Conservation (phyloP, 2,113 vertebrate species). For the Chrysochloris asiatica region DNA sequence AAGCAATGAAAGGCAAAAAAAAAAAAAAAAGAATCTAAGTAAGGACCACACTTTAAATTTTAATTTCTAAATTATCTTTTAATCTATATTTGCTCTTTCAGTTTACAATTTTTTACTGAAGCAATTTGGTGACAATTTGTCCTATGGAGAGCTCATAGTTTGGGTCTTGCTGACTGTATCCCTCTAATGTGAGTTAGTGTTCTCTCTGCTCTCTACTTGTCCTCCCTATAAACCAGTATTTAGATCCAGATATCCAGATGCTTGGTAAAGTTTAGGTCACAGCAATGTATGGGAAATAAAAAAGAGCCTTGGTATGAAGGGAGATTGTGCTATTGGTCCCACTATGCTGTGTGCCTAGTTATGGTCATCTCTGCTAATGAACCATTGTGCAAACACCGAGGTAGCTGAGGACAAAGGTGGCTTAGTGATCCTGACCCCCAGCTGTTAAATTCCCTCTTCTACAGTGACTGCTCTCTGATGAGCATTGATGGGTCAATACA, state of each 20-base stretch:
- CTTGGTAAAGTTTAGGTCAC: not conserved
- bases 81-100: not conserved
- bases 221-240: not conserved
- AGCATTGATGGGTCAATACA: not conserved
- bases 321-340: not conserved
- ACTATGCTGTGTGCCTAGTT: too few species aligned
- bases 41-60: not conserved
- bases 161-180: not conserved
- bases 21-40: too few species aligned
- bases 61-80: conserved; percentile 5
- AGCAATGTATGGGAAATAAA: not conserved
- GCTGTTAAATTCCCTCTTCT: not conserved
- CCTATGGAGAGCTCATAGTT: not conserved
- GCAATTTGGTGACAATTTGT: not conserved
- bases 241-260: not conserved
- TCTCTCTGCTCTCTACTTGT: not conserved
- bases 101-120: not conserved
- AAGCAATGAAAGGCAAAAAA: too few species aligned
- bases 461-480: not conserved
- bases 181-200: not conserved
- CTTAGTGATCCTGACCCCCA: not conserved
- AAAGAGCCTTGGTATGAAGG: not conserved
- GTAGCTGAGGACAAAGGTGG: not conserved
- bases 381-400: not conserved
- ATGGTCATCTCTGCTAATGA: not conserved